Evolutionary conservation across 2,888 invertebrate genomes (phyloP).

Genomic region (Dicranocentrus wangi): DNA sequence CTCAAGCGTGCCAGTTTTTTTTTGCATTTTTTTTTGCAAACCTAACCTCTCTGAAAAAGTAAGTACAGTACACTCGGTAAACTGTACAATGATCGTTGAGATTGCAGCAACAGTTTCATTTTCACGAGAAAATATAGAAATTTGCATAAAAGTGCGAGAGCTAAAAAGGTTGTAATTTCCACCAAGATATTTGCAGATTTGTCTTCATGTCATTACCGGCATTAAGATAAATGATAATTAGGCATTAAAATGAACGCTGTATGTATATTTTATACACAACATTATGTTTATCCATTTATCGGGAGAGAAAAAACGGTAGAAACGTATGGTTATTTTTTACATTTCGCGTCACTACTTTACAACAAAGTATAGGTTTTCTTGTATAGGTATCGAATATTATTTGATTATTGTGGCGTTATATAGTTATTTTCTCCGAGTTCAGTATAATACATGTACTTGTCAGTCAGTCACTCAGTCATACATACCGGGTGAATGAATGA

Average conservation of each 20-base stretch:
- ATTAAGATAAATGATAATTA: conserved; percentile 51
- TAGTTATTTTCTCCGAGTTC: background rate
- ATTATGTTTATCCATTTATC: conserved; percentile 15
- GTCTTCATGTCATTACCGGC: conserved; percentile 26
- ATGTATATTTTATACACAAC: background rate
- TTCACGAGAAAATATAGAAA: background rate
- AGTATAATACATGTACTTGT: conserved; percentile 10
- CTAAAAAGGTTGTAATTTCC: background rate
- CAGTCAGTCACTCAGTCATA: conserved; percentile 55
- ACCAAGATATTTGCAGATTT: conserved; percentile 12
- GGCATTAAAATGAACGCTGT: conserved; percentile 1
- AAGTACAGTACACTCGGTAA: no score
- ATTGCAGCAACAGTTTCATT: conserved; percentile 21
- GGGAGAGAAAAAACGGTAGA: conserved; percentile 29
- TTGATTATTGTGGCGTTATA: conserved; percentile 47
- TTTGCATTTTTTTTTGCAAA: no score
- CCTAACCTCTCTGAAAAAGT: background rate
- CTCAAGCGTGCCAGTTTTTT: no score
- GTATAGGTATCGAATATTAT: conserved; percentile 41
- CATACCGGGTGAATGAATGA: conserved; percentile 43
- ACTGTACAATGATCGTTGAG: background rate
- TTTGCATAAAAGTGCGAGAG: background rate
- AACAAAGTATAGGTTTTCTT: no score
- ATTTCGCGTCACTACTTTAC: conserved; percentile 3
- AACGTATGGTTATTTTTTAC: background rate